Conservation (phyloP, 1,140 invertebrate genomes). For the Drosophila repleta region DNA sequence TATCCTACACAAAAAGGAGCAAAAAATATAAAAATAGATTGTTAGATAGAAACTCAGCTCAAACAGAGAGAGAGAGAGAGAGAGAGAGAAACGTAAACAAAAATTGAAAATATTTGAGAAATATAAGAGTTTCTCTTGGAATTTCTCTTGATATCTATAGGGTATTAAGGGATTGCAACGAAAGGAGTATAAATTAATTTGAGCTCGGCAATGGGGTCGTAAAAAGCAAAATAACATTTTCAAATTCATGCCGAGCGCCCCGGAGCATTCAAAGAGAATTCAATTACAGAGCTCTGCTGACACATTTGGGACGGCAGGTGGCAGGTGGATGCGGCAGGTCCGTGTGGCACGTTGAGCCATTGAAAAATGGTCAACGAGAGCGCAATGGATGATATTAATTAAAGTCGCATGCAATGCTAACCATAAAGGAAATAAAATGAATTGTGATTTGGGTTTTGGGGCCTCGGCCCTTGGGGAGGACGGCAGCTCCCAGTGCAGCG, state of each 20-base stretch:
- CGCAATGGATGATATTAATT: constrained; percentile 60
- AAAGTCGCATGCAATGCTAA: constrained; percentile 54
- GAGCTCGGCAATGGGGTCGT: too few relatives aligned
- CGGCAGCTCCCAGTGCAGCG: constrained; percentile 12
- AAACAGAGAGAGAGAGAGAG: too few relatives aligned
- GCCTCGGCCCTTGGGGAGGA: background rate
- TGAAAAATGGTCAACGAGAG: constrained; percentile 25
- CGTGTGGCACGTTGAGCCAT: constrained; percentile 1
- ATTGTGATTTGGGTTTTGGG: constrained; percentile 13
- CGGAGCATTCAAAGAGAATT: constrained; percentile 6
- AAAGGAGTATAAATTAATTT: too few relatives aligned
- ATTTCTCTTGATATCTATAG: too few relatives aligned
- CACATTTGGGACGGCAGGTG: constrained; percentile 1
- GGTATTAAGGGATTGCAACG: too few relatives aligned
- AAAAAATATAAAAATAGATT: too few relatives aligned
- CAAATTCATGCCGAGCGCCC: background rate
- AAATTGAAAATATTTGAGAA: too few relatives aligned
- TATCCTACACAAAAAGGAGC: too few relatives aligned
- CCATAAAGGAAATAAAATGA: constrained; percentile 41
- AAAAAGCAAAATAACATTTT: background rate
- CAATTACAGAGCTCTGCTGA: constrained; percentile 14
- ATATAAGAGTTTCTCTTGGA: too few relatives aligned
- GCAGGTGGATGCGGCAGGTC: background rate
- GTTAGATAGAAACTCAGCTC: too few relatives aligned
- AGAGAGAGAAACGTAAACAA: too few relatives aligned